Evolutionary conservation across 2,113 vertebrate species (phyloP).

Genomic region (Lipophrys pholis): DNA sequence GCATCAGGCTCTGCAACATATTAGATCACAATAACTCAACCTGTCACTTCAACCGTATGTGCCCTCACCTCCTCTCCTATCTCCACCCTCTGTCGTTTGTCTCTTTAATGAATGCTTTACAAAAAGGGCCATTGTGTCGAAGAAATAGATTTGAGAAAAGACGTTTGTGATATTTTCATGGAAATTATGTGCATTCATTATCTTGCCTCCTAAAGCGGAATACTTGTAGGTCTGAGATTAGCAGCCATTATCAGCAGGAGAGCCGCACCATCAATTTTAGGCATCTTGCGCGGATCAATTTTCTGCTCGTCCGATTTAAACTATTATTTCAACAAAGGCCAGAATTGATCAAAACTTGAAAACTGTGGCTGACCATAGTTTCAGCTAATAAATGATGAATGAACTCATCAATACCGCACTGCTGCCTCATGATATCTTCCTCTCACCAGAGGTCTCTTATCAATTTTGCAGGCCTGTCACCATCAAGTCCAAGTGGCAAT

Average conservation of each 20-base stretch:
- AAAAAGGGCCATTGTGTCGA: neutral
- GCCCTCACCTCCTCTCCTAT: conserved; percentile 47
- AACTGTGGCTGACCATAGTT: conserved; percentile 8
- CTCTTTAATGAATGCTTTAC: conserved; percentile 50
- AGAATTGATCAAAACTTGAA: conserved; percentile 22
- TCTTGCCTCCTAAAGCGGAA: neutral
- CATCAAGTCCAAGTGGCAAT: conserved; percentile 59
- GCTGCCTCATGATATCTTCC: conserved; percentile 34
- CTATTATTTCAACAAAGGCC: neutral
- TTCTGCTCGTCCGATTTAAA: neutral
- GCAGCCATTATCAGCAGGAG: neutral
- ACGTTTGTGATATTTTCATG: conserved; percentile 8
- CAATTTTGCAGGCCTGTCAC: conserved; percentile 60
- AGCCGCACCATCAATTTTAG: neutral
- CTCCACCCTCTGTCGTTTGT: conserved; percentile 33
- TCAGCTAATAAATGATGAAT: conserved; percentile 33
- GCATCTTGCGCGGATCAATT: neutral
- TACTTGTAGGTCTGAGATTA: neutral
- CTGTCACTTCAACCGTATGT: conserved; percentile 49
- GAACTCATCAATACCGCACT: conserved; percentile 25
- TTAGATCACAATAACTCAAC: conserved; percentile 51
- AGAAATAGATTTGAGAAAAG: conserved; percentile 9
- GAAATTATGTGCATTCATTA: conserved; percentile 10
- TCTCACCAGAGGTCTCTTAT: conserved; percentile 47
- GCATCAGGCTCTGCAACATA: conserved; percentile 38